Conservation (phyloP, 2,888 invertebrate species). For the Polyommatus iphigenia region DNA sequence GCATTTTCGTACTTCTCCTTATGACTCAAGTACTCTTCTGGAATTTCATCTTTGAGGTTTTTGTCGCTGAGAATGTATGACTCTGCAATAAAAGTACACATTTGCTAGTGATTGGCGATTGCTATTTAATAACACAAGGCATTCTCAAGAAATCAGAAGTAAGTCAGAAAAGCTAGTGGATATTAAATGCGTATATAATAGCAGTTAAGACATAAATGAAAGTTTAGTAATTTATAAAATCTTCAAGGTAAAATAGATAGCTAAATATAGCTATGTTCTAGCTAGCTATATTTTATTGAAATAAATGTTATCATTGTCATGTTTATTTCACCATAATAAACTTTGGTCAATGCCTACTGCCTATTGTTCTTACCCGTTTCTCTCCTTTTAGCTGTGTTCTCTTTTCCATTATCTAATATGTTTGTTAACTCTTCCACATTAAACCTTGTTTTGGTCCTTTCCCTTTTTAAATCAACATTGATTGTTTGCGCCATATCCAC, state of each 20-base stretch:
- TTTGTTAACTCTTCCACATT: slow-evolving; percentile 86
- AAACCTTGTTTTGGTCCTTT: slow-evolving; percentile 86
- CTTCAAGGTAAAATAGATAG: too few species aligned
- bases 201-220: background rate
- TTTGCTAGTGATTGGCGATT: background rate
- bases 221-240: too few species aligned
- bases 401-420: slow-evolving; percentile 85
- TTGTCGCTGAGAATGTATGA: slow-evolving; percentile 71
- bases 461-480: slow-evolving; percentile 84
- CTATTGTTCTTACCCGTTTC: slow-evolving; percentile 54
- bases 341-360: background rate
- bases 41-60: slow-evolving; percentile 82
- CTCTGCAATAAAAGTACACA: slow-evolving; percentile 8
- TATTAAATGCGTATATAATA: background rate
- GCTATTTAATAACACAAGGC: background rate
- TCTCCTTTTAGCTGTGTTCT: slow-evolving; percentile 83
- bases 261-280: too few species aligned
- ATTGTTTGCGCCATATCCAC: slow-evolving; percentile 53
- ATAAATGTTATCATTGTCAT: background rate
- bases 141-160: background rate
- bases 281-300: too few species aligned
- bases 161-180: background rate
- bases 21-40: slow-evolving; percentile 88
- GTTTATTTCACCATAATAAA: background rate
- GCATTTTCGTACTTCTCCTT: slow-evolving; percentile 90